Base-by-base conservation (phyloP, 1,140 invertebrate genomes). In the Solenopsis invicta region DNA sequence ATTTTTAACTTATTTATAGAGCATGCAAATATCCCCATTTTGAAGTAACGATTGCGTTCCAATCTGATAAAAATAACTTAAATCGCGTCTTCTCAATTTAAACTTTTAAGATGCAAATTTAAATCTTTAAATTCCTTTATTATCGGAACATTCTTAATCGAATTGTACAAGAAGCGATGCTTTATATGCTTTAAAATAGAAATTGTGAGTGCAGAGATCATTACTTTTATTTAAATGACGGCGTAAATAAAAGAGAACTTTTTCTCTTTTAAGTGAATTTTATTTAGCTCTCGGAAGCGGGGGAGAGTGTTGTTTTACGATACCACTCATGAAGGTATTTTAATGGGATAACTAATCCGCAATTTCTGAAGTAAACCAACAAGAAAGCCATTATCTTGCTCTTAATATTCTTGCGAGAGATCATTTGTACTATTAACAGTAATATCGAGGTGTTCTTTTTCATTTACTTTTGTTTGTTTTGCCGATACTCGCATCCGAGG, bases 221-320 rank as follows among this genome's bases (percentile, higher is more conserved):
- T 62, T 45, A 61, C 37, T 77, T 77, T 77, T 48, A 72, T 6
- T 5, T 45, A 62, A 52, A 45, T 62, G 16, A 18, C 18, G n/a
- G 10, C 21, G 6, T 61, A 29, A 76, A 45, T 76, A 37, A 62
- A 77, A n/a, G 62, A 48, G 45, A 77, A 77, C 62, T 37, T 77
- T 77, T 16, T 62, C 37, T 59, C 37, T 61, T 56, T 16, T 16
- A 45, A 72, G 21, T 77, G 37, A 61, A 18, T 77, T 77, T 77
- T 48, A 9, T 62, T 62, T 48, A 62, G 4, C 37, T 18, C 9
- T 41, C 6, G 13, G 34, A n/a, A n/a, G n/a, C n/a, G 16, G n/a
- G 9, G 41, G 16, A 29, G 45, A 45, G 45, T 16, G 56, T 77
- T 21, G 16, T 62, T 45, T 41, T 45, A 48, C 37, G 12, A n/a